Evolutionary conservation across 53 echinoderm and acorn worm species (phyloP).

Genomic region (Holothuria leucospilota): DNA sequence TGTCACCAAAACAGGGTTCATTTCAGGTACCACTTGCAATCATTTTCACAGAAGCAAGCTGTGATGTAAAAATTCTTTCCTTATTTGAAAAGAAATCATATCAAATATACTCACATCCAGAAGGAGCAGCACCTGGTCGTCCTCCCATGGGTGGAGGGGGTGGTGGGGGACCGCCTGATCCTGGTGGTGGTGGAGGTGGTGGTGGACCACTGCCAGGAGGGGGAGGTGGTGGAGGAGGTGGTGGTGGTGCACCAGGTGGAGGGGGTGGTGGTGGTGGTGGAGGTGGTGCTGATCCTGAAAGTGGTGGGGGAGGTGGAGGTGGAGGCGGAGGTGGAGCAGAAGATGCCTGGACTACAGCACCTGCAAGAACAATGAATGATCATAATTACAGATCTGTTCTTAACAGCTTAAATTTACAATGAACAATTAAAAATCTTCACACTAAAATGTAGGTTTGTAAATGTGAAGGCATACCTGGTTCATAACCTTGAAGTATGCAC

Average conservation of each 20-base stretch:
- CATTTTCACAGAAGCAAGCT: too few relatives aligned
- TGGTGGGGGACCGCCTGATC: conserved; percentile 70
- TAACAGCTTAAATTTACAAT: too few relatives aligned
- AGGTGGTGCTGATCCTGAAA: conserved; percentile 65
- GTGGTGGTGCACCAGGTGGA: conserved; percentile 50
- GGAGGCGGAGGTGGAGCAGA: neutral
- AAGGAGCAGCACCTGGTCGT: conserved; percentile 72
- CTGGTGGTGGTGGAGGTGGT: conserved; percentile 77
- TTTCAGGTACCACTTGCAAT: too few relatives aligned
- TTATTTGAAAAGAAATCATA: too few relatives aligned
- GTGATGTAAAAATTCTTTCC: too few relatives aligned
- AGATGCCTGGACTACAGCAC: conserved; percentile 14
- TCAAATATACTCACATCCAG: conserved; percentile 78
- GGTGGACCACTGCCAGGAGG: conserved; percentile 43
- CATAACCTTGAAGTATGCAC: too few relatives aligned
- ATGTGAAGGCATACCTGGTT: too few relatives aligned
- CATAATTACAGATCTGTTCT: too few relatives aligned
- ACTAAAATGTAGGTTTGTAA: too few relatives aligned
- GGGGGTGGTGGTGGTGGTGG: conserved; percentile 62
- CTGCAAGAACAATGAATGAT: neutral
- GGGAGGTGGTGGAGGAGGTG: conserved; percentile 92
- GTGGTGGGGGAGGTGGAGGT: conserved; percentile 51
- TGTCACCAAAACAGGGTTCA: too few relatives aligned
- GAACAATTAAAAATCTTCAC: too few relatives aligned
- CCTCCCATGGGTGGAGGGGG: conserved; percentile 78